Conservation (phyloP, 2,888 invertebrate species). For the Megalurothrips usitatus region DNA sequence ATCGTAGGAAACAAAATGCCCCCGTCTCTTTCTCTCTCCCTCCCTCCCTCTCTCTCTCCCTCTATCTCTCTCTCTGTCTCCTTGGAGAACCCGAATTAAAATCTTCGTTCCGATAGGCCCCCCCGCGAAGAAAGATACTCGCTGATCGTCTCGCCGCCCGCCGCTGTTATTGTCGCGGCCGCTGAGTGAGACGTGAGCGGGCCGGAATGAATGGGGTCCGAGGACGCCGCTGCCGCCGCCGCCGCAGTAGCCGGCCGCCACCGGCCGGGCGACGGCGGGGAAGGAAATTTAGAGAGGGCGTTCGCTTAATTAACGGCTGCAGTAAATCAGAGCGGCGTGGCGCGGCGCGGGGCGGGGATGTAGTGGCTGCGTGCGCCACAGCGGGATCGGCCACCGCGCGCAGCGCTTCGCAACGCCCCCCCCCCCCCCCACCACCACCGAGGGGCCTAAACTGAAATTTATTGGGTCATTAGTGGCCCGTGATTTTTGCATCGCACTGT, state of each 20-base stretch:
- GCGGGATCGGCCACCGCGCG: not conserved
- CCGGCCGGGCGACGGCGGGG: not conserved
- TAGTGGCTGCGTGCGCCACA: not conserved
- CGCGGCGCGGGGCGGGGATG: not conserved
- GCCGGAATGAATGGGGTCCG: not conserved
- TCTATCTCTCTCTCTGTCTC: no score
- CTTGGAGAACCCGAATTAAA: no score
- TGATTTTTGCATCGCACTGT: conserved; percentile 7
- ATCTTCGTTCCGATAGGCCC: no score
- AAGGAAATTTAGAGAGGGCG: conserved; percentile 24
- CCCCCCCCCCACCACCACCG: not conserved
- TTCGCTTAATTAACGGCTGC: conserved; percentile 23
- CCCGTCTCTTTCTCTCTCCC: no score
- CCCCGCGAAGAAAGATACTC: no score
- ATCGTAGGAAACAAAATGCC: no score
- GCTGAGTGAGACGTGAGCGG: not conserved
- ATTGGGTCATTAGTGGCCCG: conserved; percentile 2
- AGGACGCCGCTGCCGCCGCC: not conserved
- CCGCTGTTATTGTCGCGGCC: not conserved
- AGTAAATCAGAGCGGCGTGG: conserved; percentile 22
- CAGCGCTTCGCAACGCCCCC: not conserved
- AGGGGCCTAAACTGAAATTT: conserved; percentile 7
- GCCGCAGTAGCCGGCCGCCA: not conserved
- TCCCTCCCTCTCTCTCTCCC: no score
- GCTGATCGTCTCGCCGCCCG: no score